These are phyloP conservation scores for Acholoe squamosa DNA, from an alignment of 2,888 invertebrate genomes.

Conservation along the genomic window DNA sequence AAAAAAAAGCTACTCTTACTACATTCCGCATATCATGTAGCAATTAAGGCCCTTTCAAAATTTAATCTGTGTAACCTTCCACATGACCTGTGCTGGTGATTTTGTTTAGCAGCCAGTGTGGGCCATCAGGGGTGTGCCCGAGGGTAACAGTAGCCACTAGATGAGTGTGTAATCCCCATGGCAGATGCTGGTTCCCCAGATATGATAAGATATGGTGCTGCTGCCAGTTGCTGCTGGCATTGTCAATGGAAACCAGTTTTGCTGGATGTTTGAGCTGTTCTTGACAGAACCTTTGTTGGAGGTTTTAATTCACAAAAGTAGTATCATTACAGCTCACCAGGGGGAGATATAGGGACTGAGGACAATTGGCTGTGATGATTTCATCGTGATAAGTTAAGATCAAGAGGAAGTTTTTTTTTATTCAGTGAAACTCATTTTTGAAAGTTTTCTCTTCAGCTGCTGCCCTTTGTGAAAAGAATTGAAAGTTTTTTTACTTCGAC, in stretches of 20 bases:
- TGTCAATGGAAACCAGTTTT: neutral
- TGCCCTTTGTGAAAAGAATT: too few relatives aligned
- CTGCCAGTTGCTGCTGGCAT: neutral
- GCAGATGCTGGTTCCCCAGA: neutral
- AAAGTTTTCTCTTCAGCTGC: neutral
- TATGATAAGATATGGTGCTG: slow-evolving; percentile 10
- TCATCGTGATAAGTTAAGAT: neutral
- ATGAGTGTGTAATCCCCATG: neutral
- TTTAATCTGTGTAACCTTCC: slow-evolving; percentile 42
- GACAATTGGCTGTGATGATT: slow-evolving; percentile 21
- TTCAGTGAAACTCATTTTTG: neutral
- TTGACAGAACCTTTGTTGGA: neutral
- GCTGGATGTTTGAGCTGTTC: neutral
- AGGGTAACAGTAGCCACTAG: slow-evolving; percentile 25
- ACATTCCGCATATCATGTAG: slow-evolving; percentile 39
- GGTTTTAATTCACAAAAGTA: neutral
- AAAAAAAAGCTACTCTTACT: neutral
- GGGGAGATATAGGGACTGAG: neutral
- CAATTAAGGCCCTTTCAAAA: slow-evolving; percentile 39
- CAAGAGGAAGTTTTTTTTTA: neutral
- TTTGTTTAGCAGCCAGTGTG: neutral
- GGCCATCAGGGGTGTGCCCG: neutral
- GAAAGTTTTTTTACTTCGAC: too few relatives aligned
- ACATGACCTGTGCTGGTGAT: slow-evolving; percentile 6
- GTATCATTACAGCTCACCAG: neutral